Evolutionary conservation across 2,888 invertebrate species (phyloP), one percentile per base, ranked within the genome.

Genomic region (Anthophora plumipes): DNA sequence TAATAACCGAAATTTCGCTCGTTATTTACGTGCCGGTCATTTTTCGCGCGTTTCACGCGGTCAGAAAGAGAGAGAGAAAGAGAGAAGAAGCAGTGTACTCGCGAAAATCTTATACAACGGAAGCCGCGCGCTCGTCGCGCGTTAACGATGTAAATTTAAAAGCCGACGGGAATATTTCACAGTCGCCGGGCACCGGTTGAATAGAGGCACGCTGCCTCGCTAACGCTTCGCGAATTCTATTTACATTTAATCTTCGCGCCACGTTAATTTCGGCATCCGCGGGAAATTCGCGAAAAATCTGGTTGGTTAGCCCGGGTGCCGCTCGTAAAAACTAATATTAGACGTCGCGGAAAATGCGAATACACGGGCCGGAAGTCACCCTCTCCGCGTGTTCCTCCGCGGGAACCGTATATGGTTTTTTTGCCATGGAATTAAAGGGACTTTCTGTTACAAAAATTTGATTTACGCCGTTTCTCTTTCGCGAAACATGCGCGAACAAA

Each of bases 211-310:
- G 22, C n/a, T n/a, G n/a, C n/a, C n/a, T n/a, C n/a, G n/a, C n/a
- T n/a, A n/a, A n/a, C 22, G 66, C 68, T 61, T 55, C 55, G 68
- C 72, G 84, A 86, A 85, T 85, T 82, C 79, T 85, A 86, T 85
- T 86, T 85, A 84, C 82, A 86, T 86, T 85, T 86, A 84, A 85
- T 85, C 84, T 84, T 74, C 78, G 69, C 69, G 59, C 75, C 63
- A 66, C 83, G 83, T 80, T 87, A 85, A 87, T 83, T 31, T 80
- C 87, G 64, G 80, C 85, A 76, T 73, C 79, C 73, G 57, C n/a
- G 76, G 63, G 69, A 80, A 87, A 85, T 83, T 81, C 64, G 68
- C 71, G 74, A 80, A 80, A 79, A 86, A 86, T 75, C 83, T 73
- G 71, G 69, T 70, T 66, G 77, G 67, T 80, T 75, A 68, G 63